Base-by-base conservation (phyloP, 2,888 invertebrate genomes). In the Argynnis bischoffii region DNA sequence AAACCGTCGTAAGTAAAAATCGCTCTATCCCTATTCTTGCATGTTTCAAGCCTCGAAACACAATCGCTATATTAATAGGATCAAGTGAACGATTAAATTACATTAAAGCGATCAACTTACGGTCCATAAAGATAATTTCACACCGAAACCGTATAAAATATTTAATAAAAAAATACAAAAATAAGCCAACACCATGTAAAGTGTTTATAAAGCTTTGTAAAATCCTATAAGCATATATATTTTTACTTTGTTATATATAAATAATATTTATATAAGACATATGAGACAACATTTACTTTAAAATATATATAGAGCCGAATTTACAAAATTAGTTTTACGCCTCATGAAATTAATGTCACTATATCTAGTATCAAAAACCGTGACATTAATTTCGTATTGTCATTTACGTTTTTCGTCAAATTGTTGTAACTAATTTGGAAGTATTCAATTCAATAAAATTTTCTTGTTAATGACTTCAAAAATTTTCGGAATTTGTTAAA, bases 31-130 rank as follows among this genome's bases (percentile, higher is more conserved):
- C 53, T 66, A 55, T 57, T 63, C 63, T 66, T 63, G 67, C 67
- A 67, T 56, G 55, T 64, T 55, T 60, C 51, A 53, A 67, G 47
- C 47, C 55, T 15, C 53, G 53, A 63, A 63, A 63, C 55, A 51
- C 50, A 55, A 31, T 63, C 21, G 59, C 41, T 66, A 57, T 66
- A 63, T 67, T 72, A 72, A 70, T 71, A 69, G 61, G 47, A 55
- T 66, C 57, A 64, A 68, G 64, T 57, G 66, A 71, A 61, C 63
- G 69, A 66, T 71, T 66, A 65, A 54, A 67, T 69, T 66, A 71
- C 68, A 63, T 64, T 68, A 64, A 68, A 63, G 60, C 15, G 67
- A 70, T 70, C 70, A 67, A 57, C 18, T 70, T 67, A 67, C 67
- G 18, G 55, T 60, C 26, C 51, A 47, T 41, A 56, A 61, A 59